Conservation (phyloP, 2,797 vertebrate species). For the Calcarius lapponicus region DNA sequence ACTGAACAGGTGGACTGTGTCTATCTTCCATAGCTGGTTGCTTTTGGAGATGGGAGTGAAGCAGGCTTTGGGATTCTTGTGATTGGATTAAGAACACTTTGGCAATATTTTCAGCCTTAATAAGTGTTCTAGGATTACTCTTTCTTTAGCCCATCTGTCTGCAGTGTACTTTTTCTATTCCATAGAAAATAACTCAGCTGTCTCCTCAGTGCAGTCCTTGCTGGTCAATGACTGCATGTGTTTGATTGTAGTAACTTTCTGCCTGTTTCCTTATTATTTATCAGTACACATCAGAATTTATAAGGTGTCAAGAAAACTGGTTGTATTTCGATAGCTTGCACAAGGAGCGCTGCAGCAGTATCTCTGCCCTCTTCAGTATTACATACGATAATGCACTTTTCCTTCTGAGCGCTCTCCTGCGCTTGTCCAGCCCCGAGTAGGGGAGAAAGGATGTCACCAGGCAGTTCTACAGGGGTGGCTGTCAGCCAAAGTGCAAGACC, state of each 20-base stretch:
- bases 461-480: neutral
- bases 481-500: neutral
- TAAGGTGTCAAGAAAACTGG: neutral
- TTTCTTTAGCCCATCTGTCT: conserved; percentile 41
- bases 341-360: neutral
- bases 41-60: conserved; percentile 4
- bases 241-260: neutral
- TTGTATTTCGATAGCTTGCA: neutral
- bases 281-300: neutral
- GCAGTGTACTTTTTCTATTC: neutral
- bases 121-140: conserved; percentile 52
- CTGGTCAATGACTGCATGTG: fast-evolving
- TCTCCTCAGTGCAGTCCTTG: neutral
- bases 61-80: neutral
- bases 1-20: conserved; percentile 52
- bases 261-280: neutral
- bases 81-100: conserved; percentile 47
- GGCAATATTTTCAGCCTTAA: conserved; percentile 34
- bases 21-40: conserved; percentile 2
- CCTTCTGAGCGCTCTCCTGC: neutral
- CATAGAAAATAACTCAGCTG: conserved; percentile 28
- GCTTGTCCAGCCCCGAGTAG: neutral
- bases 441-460: neutral
- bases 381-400: neutral
- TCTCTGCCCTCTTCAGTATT: neutral